Base-by-base conservation (phyloP, 2,888 invertebrate species). In the Eledona agricola region DNA sequence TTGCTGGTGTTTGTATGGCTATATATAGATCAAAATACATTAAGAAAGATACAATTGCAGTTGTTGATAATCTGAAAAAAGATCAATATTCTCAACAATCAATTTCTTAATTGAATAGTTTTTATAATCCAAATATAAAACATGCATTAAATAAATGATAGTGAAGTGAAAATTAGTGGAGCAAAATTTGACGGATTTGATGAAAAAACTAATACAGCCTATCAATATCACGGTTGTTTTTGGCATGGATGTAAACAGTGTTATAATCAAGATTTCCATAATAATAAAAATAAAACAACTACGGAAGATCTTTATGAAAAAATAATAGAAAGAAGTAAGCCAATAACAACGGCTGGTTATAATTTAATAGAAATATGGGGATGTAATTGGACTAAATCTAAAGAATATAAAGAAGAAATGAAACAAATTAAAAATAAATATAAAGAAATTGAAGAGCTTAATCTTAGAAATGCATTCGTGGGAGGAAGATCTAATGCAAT, bases 401-500 rank as follows among this genome's bases (percentile, higher is more conserved):
- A 19, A 19, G 15, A 19, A 19, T 19, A 19, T 5, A 19, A 17
- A 19, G 15, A 56, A 32, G 26, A 47, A 13, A 37, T 51, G 4
- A n/a, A n/a, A n/a, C n/a, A n/a, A n/a, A n/a, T n/a, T n/a, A n/a
- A n/a, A n/a, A n/a, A n/a, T n/a, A n/a, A n/a, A n/a, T n/a, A n/a
- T n/a, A n/a, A n/a, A n/a, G n/a, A n/a, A n/a, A n/a, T n/a, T n/a
- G 43, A 35, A 35, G 32, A 40, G 9, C 26, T 60, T 11, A 47
- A 59, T 13, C 57, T 59, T 32, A 45, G 57, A 45, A 50, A 62
- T 35, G 56, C 55, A 15, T 59, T 61, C 38, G 62, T 50, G 45
- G 59, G 60, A 0, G 59, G 60, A 17, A 42, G 59, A 52, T 62
- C 60, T 4, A 57, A 63, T 35, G 56, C 55, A 7, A 49, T 50